Conservation (phyloP, 2,113 vertebrate genomes). For the Clarias gariepinus region DNA sequence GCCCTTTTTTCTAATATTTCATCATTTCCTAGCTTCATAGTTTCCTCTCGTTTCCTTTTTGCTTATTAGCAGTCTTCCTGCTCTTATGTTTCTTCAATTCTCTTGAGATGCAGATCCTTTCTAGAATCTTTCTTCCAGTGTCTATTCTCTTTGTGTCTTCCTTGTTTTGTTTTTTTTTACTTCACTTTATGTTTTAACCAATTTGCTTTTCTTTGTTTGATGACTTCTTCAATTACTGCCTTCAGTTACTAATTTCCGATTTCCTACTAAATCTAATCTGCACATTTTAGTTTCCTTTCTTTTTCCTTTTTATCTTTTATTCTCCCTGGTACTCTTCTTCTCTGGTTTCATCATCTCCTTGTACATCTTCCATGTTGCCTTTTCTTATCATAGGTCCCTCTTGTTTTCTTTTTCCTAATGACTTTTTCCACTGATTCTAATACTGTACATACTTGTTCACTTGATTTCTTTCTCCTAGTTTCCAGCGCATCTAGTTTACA, state of each 20-base stretch:
- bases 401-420: not conserved
- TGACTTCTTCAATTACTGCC: not conserved
- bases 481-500: not conserved
- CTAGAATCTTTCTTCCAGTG: not conserved
- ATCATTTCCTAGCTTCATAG: too few species aligned
- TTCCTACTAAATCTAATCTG: not conserved
- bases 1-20: too few species aligned
- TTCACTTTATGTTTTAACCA: not conserved
- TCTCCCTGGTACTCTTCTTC: not conserved
- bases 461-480: not conserved
- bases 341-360: not conserved
- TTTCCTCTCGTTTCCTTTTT: not conserved
- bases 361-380: not conserved
- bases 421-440: not conserved
- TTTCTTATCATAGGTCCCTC: not conserved
- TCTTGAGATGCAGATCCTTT: not conserved
- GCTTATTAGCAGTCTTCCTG: not conserved
- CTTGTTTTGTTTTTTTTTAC: too few species aligned
- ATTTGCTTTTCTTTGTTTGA: not conserved
- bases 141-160: too few species aligned
- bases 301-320: not conserved
- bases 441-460: too few species aligned
- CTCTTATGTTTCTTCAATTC: not conserved
- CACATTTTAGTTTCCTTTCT: not conserved
- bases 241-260: not conserved